These are phyloP conservation scores for Momotus momota DNA, from an alignment of 2,797 vertebrate genomes.

Conservation along the genomic window DNA sequence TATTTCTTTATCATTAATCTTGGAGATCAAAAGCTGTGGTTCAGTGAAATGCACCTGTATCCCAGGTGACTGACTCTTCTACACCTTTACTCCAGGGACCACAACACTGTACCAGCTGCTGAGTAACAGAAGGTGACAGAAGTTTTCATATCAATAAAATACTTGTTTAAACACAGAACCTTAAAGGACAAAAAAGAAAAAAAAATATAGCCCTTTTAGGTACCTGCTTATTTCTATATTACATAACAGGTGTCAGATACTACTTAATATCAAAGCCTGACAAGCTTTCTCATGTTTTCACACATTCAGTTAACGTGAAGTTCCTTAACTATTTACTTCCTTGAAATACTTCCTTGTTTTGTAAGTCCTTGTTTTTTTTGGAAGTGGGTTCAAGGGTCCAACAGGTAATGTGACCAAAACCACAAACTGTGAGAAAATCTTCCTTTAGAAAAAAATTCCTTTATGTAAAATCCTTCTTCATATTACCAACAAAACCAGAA, in stretches of 20 bases:
- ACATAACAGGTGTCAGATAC: neutral
- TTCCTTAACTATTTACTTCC: neutral
- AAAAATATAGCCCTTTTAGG: neutral
- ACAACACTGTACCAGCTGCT: neutral
- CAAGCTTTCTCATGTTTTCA: neutral
- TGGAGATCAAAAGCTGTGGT: neutral
- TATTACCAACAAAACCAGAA: neutral
- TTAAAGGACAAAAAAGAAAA: neutral
- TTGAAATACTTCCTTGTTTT: neutral
- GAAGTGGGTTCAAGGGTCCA: neutral
- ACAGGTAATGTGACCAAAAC: neutral
- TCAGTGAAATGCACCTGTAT: neutral
- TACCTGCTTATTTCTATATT: neutral
- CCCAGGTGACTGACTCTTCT: neutral
- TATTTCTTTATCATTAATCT: neutral
- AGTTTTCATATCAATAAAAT: constrained; percentile 13
- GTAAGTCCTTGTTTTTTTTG: neutral
- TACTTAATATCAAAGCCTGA: neutral
- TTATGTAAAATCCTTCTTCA: neutral
- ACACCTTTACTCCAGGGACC: neutral
- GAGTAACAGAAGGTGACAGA: constrained; percentile 2
- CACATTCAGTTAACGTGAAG: neutral
- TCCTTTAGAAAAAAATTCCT: neutral
- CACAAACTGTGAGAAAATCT: fast-evolving
- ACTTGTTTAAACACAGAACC: neutral